Conservation (phyloP, 30 jellyfish, hydroid and myxozoan species). For the Hydractinia echinata region DNA sequence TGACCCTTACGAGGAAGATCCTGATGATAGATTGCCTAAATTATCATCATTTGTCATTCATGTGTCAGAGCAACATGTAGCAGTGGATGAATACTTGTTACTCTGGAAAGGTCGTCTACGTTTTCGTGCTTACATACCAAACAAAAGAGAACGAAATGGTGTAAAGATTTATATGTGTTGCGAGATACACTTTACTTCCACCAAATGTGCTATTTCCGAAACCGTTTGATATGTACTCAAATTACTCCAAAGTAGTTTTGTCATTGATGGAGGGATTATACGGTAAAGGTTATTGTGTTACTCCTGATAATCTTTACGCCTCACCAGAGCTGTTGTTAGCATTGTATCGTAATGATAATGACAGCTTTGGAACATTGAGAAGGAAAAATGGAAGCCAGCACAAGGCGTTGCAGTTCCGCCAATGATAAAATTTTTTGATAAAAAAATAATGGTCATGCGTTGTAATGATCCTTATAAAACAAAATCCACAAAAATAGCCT, state of each 20-base stretch:
- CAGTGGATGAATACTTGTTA: not conserved
- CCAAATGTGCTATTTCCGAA: not conserved
- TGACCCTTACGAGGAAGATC: not conserved
- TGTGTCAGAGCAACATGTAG: no score
- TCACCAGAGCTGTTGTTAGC: slow-evolving; percentile 17
- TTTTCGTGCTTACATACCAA: no score
- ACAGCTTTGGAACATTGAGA: slow-evolving; percentile 24
- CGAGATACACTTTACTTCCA: no score
- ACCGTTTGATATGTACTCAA: not conserved
- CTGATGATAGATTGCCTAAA: not conserved
- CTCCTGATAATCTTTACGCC: slow-evolving; percentile 27
- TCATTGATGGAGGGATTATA: slow-evolving; percentile 10
- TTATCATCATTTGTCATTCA: slow-evolving; percentile 9
- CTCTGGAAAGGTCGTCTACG: slow-evolving; percentile 15
- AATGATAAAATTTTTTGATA: not conserved
- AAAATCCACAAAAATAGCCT: slow-evolving; percentile 20
- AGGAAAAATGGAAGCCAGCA: slow-evolving; percentile 8
- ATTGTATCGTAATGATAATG: not conserved
- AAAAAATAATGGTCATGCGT: slow-evolving; percentile 13
- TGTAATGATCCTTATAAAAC: slow-evolving; percentile 27
- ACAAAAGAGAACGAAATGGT: no score
- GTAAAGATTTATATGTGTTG: no score
- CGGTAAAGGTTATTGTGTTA: slow-evolving; percentile 19
- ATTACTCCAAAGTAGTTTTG: slow-evolving; percentile 9
- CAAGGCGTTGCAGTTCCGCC: slow-evolving; percentile 15